phyloP scores from a whole-genome alignment of 2,888 invertebrate genomes.

The Cataglyphis cursor region DNA sequence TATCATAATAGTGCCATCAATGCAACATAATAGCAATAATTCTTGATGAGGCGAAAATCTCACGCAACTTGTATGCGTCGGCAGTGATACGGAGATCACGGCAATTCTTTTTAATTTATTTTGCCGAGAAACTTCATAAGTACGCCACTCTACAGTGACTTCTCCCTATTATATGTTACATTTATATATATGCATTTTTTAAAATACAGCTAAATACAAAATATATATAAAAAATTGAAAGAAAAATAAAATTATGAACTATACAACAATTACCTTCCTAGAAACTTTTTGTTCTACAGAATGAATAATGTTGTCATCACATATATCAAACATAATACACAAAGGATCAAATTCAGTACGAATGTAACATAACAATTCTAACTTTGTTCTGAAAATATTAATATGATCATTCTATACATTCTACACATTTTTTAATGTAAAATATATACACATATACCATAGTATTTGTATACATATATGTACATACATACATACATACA shows the following conservation, averaged over 20 bases:
- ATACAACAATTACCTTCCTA: constrained; percentile 87
- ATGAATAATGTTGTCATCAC: constrained; percentile 91
- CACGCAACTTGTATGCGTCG: constrained; percentile 90
- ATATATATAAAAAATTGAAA: constrained; percentile 12
- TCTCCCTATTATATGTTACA: constrained; percentile 87
- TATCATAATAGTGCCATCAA: constrained; percentile 94
- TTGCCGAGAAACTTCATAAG: constrained; percentile 89
- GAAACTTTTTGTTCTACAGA: constrained; percentile 94
- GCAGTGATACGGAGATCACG: constrained; percentile 91
- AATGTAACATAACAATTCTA: constrained; percentile 93
- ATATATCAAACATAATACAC: constrained; percentile 92
- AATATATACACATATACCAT: not conserved
- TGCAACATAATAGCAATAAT: constrained; percentile 93
- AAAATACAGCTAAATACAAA: constrained; percentile 62
- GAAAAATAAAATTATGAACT: constrained; percentile 24
- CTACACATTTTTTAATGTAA: not conserved
- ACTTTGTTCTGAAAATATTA: constrained; percentile 89
- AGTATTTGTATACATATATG: not conserved
- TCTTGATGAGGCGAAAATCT: constrained; percentile 91
- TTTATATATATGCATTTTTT: constrained; percentile 62
- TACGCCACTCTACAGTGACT: constrained; percentile 91
- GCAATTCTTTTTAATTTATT: constrained; percentile 89
- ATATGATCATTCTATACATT: constrained; percentile 12
- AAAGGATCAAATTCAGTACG: constrained; percentile 96
- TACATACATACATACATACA: not conserved